Percentiles rank a stretch among this genome's conserved stretches.
phyloP scores from a whole-genome alignment of 23 tunicate species.

The Styela plicata region DNA sequence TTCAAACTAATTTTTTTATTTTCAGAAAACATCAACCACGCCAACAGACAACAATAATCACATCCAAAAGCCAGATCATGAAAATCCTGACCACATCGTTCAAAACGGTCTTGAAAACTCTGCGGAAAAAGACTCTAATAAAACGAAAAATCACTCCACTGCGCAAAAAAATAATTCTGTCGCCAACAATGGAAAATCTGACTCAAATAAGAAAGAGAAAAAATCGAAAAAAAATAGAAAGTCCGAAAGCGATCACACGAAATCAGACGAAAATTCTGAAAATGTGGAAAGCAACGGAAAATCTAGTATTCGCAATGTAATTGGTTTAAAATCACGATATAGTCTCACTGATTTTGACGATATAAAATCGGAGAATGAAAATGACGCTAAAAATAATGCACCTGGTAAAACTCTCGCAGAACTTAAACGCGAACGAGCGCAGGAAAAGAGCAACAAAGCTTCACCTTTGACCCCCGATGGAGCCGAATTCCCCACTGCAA shows the following conservation, averaged over 20 bases:
- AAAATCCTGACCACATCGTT: neutral
- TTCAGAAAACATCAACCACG: neutral
- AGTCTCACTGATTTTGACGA: slow-evolving; percentile 14
- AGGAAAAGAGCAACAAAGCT: neutral
- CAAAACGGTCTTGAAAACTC: neutral
- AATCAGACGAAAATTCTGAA: neutral
- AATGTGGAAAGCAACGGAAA: neutral
- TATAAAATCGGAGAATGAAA: neutral
- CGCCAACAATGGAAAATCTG: neutral
- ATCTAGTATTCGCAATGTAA: slow-evolving; percentile 17
- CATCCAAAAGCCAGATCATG: neutral
- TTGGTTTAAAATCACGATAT: slow-evolving; percentile 18
- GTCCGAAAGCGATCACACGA: neutral
- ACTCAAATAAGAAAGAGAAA: neutral
- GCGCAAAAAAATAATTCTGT: neutral
- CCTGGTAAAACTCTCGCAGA: slow-evolving; percentile 34
- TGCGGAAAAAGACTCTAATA: neutral
- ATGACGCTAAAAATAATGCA: neutral
- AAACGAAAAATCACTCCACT: neutral
- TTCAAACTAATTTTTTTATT: too few relatives aligned
- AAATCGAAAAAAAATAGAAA: neutral
- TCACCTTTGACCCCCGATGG: neutral
- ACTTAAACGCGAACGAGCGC: slow-evolving; percentile 26
- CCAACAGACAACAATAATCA: neutral
- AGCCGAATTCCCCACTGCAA: neutral